phyloP scores from a whole-genome alignment of 1,140 invertebrate species.

The Drosophila mojavensis region DNA sequence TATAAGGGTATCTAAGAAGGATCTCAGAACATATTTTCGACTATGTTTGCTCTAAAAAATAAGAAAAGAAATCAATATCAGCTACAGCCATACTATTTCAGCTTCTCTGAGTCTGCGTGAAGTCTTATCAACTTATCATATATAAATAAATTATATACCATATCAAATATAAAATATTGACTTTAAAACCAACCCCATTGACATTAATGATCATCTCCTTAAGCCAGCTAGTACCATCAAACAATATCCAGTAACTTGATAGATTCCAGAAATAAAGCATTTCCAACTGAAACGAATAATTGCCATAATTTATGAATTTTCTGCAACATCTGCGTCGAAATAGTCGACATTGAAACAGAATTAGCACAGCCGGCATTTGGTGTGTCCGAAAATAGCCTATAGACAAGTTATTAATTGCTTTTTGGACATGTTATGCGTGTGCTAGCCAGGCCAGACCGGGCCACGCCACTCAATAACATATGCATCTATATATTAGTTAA shows the following conservation, averaged over 20 bases:
- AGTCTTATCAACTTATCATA: too few relatives aligned
- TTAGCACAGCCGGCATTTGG: slow-evolving; percentile 45
- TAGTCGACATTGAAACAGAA: slow-evolving; percentile 73
- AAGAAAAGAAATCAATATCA: too few relatives aligned
- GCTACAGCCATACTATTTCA: too few relatives aligned
- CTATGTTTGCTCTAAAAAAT: too few relatives aligned
- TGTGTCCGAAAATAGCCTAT: slow-evolving; percentile 61
- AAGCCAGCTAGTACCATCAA: background rate
- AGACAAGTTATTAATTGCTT: slow-evolving; percentile 69
- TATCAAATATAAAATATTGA: background rate
- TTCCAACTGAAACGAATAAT: slow-evolving; percentile 10
- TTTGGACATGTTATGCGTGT: slow-evolving; percentile 67
- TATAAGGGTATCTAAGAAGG: too few relatives aligned
- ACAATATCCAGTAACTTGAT: slow-evolving; percentile 21
- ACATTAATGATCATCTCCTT: slow-evolving; percentile 6
- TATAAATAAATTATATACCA: too few relatives aligned
- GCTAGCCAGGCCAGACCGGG: background rate
- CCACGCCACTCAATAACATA: background rate
- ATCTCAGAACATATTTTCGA: too few relatives aligned
- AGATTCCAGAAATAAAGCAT: slow-evolving; percentile 5
- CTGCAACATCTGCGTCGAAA: slow-evolving; percentile 46
- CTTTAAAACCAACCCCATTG: background rate
- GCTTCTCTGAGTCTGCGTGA: too few relatives aligned
- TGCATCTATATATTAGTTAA: slow-evolving; percentile 13
- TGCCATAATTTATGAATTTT: slow-evolving; percentile 24